Conservation (phyloP, 2,797 vertebrate species). For the Pangasius djambal region DNA sequence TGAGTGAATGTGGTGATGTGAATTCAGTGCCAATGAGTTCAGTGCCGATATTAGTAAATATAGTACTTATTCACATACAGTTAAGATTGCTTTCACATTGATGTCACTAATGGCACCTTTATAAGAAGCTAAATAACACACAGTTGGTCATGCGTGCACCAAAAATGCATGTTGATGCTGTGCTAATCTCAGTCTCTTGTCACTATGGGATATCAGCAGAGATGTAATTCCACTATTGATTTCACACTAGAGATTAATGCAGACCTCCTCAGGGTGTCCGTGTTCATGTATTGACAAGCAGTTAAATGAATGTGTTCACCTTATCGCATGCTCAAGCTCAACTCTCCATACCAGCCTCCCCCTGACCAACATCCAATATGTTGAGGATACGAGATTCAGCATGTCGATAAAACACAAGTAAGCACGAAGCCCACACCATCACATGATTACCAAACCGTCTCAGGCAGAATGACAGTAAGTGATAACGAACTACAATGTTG, state of each 20-base stretch:
- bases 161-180: slow-evolving; percentile 7
- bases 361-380: slow-evolving; percentile 5
- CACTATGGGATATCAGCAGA: slow-evolving; percentile 33
- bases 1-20: not conserved
- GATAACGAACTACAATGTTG: not conserved
- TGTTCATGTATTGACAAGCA: slow-evolving; percentile 54
- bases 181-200: slow-evolving; percentile 26
- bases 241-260: slow-evolving; percentile 53
- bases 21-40: not conserved
- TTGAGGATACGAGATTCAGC: not conserved
- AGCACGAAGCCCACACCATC: not conserved
- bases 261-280: slow-evolving; percentile 42
- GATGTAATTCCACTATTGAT: slow-evolving; percentile 55
- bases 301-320: slow-evolving; percentile 51
- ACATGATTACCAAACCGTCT: not conserved
- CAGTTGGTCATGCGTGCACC: not conserved
- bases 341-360: not conserved
- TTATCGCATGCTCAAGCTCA: slow-evolving; percentile 37
- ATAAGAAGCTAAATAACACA: not conserved
- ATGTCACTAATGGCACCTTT: not conserved
- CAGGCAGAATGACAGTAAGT: not conserved
- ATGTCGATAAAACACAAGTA: slow-evolving; percentile 31
- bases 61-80: not conserved
- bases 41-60: not conserved
- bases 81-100: not conserved